A percentile compares a stretch with the other conserved stretches of the same genome.
These are phyloP conservation scores for Promerops cafer DNA, from an alignment of 2,113 vertebrate genomes.

Conservation along the genomic window DNA sequence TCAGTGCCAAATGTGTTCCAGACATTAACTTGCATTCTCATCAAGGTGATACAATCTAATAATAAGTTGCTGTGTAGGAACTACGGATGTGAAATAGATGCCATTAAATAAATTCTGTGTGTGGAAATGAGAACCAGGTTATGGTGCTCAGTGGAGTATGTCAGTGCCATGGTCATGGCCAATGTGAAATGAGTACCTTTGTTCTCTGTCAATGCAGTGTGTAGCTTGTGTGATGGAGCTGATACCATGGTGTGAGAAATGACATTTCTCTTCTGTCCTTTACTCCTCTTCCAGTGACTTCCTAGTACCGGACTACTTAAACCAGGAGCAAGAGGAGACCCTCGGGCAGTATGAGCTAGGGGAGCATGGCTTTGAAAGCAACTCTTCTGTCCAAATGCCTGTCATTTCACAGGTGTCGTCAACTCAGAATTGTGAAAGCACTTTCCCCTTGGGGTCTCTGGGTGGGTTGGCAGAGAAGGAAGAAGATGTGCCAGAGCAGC, in stretches of 20 bases:
- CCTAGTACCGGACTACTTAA: constrained; percentile 98
- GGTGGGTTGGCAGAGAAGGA: constrained; percentile 82
- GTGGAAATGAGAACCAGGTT: not conserved
- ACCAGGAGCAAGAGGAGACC: constrained; percentile 93
- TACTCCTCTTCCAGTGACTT: constrained; percentile 85
- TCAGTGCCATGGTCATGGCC: not conserved
- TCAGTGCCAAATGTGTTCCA: not conserved
- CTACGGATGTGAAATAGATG: not conserved
- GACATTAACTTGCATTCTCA: constrained; percentile 4
- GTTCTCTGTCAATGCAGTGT: not conserved
- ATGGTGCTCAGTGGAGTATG: not conserved
- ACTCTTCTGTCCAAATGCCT: constrained; percentile 87
- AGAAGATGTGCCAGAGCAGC: constrained; percentile 75
- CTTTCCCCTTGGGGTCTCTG: constrained; percentile 85
- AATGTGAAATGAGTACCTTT: not conserved
- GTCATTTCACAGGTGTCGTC: constrained; percentile 93
- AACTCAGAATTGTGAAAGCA: constrained; percentile 93
- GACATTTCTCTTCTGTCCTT: constrained; percentile 69
- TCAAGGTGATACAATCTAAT: not conserved
- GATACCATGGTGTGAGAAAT: constrained; percentile 42
- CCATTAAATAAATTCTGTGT: not conserved
- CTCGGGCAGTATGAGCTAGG: constrained; percentile 92
- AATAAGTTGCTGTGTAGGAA: not conserved
- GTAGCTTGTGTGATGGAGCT: constrained; percentile 7
- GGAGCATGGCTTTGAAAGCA: constrained; percentile 86